Percentiles rank a stretch among this genome's conserved stretches.
These are phyloP conservation scores for Crenichthys baileyi DNA, from an alignment of 2,797 vertebrate genomes.

Conservation along the genomic window DNA sequence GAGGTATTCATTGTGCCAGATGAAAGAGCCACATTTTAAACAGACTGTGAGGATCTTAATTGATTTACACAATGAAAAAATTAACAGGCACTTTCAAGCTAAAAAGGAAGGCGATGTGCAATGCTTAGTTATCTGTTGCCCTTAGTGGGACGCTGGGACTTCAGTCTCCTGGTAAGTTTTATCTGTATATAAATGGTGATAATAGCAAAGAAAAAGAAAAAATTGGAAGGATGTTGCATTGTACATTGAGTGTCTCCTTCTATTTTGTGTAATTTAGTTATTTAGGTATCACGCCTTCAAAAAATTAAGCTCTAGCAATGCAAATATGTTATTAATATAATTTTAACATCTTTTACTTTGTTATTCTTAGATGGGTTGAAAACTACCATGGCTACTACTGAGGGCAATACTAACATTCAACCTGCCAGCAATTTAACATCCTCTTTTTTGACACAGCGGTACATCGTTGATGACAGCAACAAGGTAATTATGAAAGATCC, in stretches of 20 bases:
- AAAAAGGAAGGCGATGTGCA: slow-evolving; percentile 9
- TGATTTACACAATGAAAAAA: slow-evolving; percentile 5
- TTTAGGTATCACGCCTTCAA: neutral
- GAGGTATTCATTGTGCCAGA: neutral
- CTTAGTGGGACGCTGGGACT: slow-evolving; percentile 14
- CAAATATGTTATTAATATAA: neutral
- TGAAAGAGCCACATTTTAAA: slow-evolving; percentile 21
- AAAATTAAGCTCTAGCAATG: accelerated
- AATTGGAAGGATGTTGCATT: neutral
- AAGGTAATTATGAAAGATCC: neutral
- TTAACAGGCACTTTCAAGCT: slow-evolving; percentile 7
- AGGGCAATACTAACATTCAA: too few relatives aligned
- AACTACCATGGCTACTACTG: too few relatives aligned
- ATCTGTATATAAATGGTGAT: neutral
- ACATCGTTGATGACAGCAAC: neutral
- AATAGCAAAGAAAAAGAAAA: neutral
- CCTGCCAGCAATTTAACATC: neutral
- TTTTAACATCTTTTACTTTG: neutral
- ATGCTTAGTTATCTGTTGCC: slow-evolving; percentile 12
- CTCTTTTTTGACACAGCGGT: neutral
- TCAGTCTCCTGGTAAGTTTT: slow-evolving; percentile 1
- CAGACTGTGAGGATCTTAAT: neutral
- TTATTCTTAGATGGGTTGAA: neutral
- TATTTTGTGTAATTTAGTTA: accelerated
- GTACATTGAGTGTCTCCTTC: neutral